Percentiles rank a stretch among this genome's conserved stretches.
Evolutionary conservation across 1,140 invertebrate species (phyloP).

Genomic region (Lepidurus couesii): DNA sequence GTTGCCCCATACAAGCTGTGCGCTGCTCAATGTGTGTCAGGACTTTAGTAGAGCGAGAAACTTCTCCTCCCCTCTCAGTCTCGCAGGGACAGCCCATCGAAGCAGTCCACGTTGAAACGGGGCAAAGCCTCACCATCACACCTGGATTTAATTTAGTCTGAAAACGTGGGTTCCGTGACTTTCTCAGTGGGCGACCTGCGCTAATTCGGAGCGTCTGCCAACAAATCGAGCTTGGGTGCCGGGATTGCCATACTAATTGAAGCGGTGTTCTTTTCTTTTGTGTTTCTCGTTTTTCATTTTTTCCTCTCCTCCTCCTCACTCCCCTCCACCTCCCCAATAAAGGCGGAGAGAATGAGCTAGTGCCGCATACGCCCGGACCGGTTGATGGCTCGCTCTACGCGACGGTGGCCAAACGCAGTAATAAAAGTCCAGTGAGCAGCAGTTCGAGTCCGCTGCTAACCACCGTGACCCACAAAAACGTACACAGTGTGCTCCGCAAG

Average conservation of each 20-base stretch:
- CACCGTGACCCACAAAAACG: not conserved
- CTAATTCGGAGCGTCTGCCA: not conserved
- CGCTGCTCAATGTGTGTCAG: not conserved
- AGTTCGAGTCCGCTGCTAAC: not conserved
- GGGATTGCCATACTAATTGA: not conserved
- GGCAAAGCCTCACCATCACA: not conserved
- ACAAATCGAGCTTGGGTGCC: not conserved
- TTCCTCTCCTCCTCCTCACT: not conserved
- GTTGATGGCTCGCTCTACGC: conserved; percentile 85
- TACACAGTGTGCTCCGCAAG: conserved; percentile 12
- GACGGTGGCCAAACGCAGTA: conserved; percentile 57
- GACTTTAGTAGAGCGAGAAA: not conserved
- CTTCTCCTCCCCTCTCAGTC: not conserved
- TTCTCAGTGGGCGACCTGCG: conserved; percentile 6
- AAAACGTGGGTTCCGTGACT: not conserved
- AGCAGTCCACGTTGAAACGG: not conserved
- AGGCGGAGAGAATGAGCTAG: conserved; percentile 13
- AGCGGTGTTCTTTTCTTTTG: conserved; percentile 27
- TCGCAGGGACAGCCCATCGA: not conserved
- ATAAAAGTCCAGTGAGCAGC: not conserved
- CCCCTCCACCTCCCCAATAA: not conserved
- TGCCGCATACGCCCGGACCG: conserved; percentile 64
- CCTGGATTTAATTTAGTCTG: not conserved
- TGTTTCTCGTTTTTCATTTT: conserved; percentile 30
- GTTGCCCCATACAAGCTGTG: not conserved